phyloP scores from a whole-genome alignment of 2,888 invertebrate species.

The Catocala fraxini region DNA sequence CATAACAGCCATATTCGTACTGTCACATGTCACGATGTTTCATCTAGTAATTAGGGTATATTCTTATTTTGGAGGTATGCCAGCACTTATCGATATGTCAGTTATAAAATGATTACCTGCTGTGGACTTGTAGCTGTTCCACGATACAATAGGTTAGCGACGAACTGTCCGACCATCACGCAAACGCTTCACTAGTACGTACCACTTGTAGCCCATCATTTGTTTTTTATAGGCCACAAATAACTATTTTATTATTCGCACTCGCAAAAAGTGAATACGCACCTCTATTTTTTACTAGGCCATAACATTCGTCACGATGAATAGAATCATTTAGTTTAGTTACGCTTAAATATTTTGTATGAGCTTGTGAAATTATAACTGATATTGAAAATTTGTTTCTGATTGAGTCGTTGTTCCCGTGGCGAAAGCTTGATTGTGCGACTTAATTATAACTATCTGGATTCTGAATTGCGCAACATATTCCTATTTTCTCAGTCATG shows the following conservation, averaged over 20 bases:
- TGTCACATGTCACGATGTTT: no score
- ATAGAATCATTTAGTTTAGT: slow-evolving; percentile 13
- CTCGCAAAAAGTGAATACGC: slow-evolving; percentile 27
- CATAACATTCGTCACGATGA: slow-evolving; percentile 17
- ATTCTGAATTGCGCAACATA: no score
- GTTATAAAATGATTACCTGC: background rate
- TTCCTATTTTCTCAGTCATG: no score
- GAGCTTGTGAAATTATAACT: slow-evolving; percentile 2
- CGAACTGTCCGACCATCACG: slow-evolving; percentile 18
- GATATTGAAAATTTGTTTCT: background rate
- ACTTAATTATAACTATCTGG: no score
- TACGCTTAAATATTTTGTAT: slow-evolving; percentile 11
- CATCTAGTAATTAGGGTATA: no score
- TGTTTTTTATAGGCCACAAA: slow-evolving; percentile 31
- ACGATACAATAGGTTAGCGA: slow-evolving; percentile 10
- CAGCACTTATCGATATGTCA: background rate
- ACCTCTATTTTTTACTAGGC: slow-evolving; percentile 23
- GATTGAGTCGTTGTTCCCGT: no score
- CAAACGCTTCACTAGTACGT: slow-evolving; percentile 7
- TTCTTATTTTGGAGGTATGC: no score
- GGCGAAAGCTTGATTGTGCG: no score
- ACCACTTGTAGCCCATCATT: slow-evolving; percentile 20
- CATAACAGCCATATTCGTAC: no score
- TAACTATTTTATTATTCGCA: slow-evolving; percentile 25
- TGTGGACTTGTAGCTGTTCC: background rate